Evolutionary conservation across 2,113 vertebrate genomes (phyloP), one percentile per base, ranked within the genome.

Genomic region (Cheilinus undulatus): DNA sequence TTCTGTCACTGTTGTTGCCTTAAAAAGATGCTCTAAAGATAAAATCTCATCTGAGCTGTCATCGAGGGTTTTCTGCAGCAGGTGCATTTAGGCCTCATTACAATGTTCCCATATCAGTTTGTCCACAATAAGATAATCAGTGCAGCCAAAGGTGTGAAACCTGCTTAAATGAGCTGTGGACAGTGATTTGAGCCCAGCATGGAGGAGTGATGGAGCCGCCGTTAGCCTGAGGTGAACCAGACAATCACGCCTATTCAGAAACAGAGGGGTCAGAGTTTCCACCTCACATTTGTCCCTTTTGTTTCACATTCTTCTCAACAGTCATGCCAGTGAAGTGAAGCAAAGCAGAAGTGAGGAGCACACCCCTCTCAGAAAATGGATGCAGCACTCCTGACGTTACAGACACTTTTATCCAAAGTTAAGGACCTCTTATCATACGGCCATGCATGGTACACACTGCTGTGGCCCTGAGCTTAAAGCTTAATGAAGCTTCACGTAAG

Each of bases 211-310:
- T 36, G 49, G 17, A 65, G 70, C 61, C 70, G 56, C 17, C 19
- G 58, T 49, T 73, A 49, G 42, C 45, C 40, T 1, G 14, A 46
- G 57, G 68, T 26, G 14, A 58, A 20, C 17, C 34, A 19, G 26
- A 49, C 79, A 69, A 64, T 64, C 66, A 75, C 17, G 5, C 30
- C 42, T 76, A 60, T 76, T 79, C 48, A 68, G 53, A 28, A 52
- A 34, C 12, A 30, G 27, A 30, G 2, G 10, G 27, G 8, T 24
- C 22, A 11, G 12, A 51, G 22, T 38, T 54, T 27, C 11, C 45
- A 32, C 10, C 13, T 32, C 22, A 34, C 43, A 7, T 7, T n/a
- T 4, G 3, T 15, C 11, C 20, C 10, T 34, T 69, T 38, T 24
- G 42, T 26, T 22, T 13, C 14, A 5, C 30, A 8, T 54, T 15